phyloP scores from a whole-genome alignment of 2,113 vertebrate species.

The Osmerus mordax region DNA sequence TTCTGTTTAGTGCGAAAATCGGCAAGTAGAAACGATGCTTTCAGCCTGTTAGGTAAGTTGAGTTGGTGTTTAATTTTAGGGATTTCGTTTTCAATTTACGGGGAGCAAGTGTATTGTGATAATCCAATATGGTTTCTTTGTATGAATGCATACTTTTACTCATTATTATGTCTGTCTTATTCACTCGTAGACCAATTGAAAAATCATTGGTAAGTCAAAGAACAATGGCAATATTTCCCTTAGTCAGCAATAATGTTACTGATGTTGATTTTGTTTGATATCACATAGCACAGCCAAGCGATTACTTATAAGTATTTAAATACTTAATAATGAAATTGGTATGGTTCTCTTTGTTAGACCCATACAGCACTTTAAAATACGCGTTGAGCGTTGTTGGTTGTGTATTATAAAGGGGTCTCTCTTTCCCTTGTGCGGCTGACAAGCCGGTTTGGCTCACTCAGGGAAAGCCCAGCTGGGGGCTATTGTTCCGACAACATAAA shows the following conservation, averaged over 20 bases:
- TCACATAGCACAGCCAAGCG: background rate
- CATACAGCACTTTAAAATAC: background rate
- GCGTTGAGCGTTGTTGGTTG: background rate
- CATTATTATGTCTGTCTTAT: no score
- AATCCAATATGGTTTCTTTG: no score
- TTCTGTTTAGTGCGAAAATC: no score
- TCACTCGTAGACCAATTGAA: no score
- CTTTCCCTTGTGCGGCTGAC: constrained; percentile 12
- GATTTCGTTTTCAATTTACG: no score
- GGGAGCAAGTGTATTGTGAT: no score
- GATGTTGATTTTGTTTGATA: background rate
- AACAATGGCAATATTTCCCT: background rate
- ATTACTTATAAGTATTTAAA: background rate
- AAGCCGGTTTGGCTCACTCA: constrained; percentile 14
- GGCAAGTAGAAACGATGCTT: no score
- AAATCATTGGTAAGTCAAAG: background rate
- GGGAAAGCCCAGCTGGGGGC: constrained; percentile 48
- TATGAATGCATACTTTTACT: no score
- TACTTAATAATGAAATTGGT: background rate
- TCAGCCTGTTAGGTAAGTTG: no score
- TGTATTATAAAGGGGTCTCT: constrained; percentile 1
- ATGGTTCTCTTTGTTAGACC: background rate
- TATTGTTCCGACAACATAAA: constrained; percentile 47
- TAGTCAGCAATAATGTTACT: background rate
- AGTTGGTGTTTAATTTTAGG: no score